A percentile compares a stretch with the other conserved stretches of the same genome.
These are phyloP conservation scores for Crax fasciolata DNA, from an alignment of 2,797 vertebrate genomes.

Conservation along the genomic window DNA sequence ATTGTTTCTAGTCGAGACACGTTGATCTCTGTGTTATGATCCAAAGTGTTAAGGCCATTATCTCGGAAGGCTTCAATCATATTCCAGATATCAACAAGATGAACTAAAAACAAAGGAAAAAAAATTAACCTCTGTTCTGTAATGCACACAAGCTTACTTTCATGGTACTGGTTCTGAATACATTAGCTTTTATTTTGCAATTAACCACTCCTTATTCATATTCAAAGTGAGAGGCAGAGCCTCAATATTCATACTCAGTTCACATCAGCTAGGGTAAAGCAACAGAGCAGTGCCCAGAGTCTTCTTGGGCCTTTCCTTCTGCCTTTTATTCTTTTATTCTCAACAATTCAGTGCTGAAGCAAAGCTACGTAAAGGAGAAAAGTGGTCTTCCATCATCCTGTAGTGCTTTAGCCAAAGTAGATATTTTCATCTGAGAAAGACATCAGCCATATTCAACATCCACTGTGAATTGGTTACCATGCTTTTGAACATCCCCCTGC, in stretches of 20 bases:
- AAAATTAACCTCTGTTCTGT: background rate
- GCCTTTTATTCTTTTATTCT: background rate
- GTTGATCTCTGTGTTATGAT: conserved; percentile 92
- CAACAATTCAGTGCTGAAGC: background rate
- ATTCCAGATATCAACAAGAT: conserved; percentile 99
- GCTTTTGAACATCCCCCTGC: background rate
- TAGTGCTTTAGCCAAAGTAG: fast-evolving
- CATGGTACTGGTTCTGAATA: fast-evolving
- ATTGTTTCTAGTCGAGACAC: conserved; percentile 97
- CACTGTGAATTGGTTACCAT: background rate
- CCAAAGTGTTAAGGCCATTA: conserved; percentile 97
- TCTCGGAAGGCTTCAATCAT: conserved; percentile 99
- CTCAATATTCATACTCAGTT: fast-evolving
- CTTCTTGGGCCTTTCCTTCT: fast-evolving
- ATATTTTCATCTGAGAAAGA: background rate
- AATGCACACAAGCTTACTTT: background rate
- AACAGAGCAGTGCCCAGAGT: background rate
- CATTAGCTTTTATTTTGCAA: background rate
- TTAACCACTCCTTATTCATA: background rate
- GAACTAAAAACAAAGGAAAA: conserved; percentile 83
- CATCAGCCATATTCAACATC: background rate
- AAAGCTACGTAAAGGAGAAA: background rate
- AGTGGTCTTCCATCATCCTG: background rate
- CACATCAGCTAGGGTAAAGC: background rate
- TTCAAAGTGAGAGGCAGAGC: background rate